Conservation (phyloP, 1,140 invertebrate genomes). For the Capitella teleta region DNA sequence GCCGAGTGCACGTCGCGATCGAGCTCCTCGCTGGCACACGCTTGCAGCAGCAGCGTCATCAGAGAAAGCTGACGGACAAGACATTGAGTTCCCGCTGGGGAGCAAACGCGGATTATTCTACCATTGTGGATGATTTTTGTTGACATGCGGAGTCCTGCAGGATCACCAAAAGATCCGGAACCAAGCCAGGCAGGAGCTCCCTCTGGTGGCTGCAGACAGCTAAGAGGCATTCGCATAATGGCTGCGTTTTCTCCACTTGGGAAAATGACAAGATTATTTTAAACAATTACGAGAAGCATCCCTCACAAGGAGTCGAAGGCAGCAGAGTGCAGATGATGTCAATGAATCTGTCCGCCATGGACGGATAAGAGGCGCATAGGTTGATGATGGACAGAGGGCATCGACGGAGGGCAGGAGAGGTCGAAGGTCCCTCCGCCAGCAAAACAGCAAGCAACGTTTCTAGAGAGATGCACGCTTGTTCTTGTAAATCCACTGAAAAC, state of each 20-base stretch:
- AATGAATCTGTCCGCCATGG: constrained; percentile 2
- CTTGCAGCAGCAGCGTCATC: constrained; percentile 67
- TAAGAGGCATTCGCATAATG: constrained; percentile 57
- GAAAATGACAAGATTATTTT: background rate
- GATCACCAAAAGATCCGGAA: constrained; percentile 45
- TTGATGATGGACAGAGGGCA: background rate
- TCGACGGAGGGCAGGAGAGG: background rate
- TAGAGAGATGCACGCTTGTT: background rate
- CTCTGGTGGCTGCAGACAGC: constrained; percentile 59
- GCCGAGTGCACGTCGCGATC: constrained; percentile 38
- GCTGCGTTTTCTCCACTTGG: constrained; percentile 18
- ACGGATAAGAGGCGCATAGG: background rate
- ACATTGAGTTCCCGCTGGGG: background rate
- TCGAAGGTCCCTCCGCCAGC: background rate
- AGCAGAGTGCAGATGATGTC: background rate
- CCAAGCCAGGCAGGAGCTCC: constrained; percentile 45
- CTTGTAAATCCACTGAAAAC: background rate
- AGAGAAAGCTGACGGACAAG: background rate
- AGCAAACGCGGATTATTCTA: background rate
- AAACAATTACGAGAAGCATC: background rate
- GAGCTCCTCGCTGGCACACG: constrained; percentile 52
- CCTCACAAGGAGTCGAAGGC: background rate
- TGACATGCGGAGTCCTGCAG: background rate
- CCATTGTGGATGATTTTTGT: background rate
- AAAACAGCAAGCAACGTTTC: background rate